phyloP scores from a whole-genome alignment of 2,888 invertebrate species.

The Schrankia costaestrigalis region DNA sequence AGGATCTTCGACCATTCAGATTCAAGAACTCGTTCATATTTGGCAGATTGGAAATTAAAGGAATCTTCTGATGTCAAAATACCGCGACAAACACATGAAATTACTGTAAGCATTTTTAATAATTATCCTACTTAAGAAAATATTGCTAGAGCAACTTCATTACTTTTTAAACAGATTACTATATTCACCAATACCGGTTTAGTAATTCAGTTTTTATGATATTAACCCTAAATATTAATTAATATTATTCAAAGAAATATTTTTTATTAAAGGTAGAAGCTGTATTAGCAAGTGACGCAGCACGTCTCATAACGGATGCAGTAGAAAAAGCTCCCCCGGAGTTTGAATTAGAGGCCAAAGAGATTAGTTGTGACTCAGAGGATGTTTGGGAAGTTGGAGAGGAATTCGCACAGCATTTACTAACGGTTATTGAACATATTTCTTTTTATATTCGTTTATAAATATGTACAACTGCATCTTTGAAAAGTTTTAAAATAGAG shows the following conservation, averaged over 20 bases:
- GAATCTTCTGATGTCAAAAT: constrained; percentile 50
- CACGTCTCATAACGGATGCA: constrained; percentile 63
- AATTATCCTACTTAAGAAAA: background rate
- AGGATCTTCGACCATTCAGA: constrained; percentile 83
- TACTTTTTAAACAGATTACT: no score
- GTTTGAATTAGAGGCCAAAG: constrained; percentile 54
- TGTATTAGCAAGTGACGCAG: constrained; percentile 66
- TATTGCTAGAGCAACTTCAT: no score
- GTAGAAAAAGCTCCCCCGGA: constrained; percentile 60
- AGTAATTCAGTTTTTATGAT: no score
- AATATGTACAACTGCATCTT: no score
- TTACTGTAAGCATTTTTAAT: constrained; percentile 47
- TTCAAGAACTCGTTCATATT: constrained; percentile 69
- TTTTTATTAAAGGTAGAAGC: constrained; percentile 49
- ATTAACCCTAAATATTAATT: background rate
- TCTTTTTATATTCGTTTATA: no score
- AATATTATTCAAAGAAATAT: background rate
- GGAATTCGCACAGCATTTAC: constrained; percentile 56
- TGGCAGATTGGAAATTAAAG: constrained; percentile 71
- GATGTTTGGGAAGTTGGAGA: constrained; percentile 59
- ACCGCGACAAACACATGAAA: constrained; percentile 54
- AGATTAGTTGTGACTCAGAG: constrained; percentile 57
- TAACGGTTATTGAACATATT: no score
- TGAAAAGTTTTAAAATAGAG: no score
- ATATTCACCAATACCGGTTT: no score